Conservation (phyloP, 2,113 vertebrate genomes). For the Cyprinodon tularosa region DNA sequence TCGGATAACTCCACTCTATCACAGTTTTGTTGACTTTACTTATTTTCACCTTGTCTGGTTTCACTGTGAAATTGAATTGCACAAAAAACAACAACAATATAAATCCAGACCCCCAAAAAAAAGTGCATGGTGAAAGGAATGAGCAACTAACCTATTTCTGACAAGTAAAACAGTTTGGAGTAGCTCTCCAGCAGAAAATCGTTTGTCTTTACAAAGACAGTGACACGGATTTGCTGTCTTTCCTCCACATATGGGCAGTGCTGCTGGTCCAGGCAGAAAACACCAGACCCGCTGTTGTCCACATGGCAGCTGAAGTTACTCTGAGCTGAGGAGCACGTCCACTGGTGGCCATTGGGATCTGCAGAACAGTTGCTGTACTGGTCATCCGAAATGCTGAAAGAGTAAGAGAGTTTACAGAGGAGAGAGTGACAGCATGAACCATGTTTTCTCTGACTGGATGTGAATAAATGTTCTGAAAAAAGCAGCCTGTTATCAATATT, state of each 20-base stretch:
- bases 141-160: slow-evolving; percentile 66
- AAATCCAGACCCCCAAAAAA: neutral
- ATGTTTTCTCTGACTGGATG: too few species aligned
- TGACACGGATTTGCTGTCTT: slow-evolving; percentile 36
- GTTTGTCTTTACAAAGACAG: slow-evolving; percentile 32
- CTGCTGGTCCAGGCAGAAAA: slow-evolving; percentile 54
- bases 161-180: slow-evolving; percentile 49
- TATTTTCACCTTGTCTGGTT: slow-evolving; percentile 71
- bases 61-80: slow-evolving; percentile 59
- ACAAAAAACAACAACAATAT: neutral
- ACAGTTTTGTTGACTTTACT: slow-evolving; percentile 48
- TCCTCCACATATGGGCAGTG: slow-evolving; percentile 71
- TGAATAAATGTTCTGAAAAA: too few species aligned
- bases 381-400: slow-evolving; percentile 7
- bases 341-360: slow-evolving; percentile 26
- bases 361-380: slow-evolving; percentile 27
- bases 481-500: too few species aligned
- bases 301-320: slow-evolving; percentile 55
- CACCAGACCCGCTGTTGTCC: slow-evolving; percentile 3
- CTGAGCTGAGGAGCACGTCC: slow-evolving; percentile 53
- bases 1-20: slow-evolving; percentile 72
- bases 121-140: neutral
- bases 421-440: neutral
- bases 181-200: slow-evolving; percentile 66
- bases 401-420: neutral